Conservation (phyloP, 2,797 vertebrate genomes). For the Enteromius paludinosus region DNA sequence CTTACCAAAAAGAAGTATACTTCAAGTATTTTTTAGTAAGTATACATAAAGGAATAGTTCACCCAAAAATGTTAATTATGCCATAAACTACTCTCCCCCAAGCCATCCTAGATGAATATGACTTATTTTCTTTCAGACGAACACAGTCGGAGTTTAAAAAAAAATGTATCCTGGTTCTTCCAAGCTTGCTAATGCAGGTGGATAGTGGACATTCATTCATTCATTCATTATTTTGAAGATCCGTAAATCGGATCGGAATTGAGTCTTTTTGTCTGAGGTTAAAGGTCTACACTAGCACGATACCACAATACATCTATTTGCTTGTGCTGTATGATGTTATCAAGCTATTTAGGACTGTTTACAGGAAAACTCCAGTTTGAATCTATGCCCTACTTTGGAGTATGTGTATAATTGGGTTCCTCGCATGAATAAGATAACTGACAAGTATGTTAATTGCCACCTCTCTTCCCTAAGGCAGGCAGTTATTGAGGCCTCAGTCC, state of each 20-base stretch:
- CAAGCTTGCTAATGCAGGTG: no score
- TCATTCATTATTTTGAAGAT: no score
- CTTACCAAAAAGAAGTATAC: neutral
- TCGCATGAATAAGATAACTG: conserved; percentile 60
- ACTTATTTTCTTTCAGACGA: no score
- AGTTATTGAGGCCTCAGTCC: conserved; percentile 50
- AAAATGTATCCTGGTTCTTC: no score
- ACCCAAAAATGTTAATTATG: no score
- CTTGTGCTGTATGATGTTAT: conserved; percentile 20
- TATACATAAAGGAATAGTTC: no score
- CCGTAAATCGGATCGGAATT: no score
- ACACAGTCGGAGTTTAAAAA: no score
- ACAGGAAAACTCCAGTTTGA: conserved; percentile 52
- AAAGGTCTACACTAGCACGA: neutral
- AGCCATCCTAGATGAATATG: no score
- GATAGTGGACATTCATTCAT: no score
- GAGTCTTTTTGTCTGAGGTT: neutral
- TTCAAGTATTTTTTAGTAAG: no score
- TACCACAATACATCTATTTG: conserved; percentile 15
- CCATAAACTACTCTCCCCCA: no score
- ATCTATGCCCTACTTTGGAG: conserved; percentile 58
- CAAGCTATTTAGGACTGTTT: conserved; percentile 54
- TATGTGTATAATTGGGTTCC: conserved; percentile 60
- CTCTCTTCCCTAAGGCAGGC: conserved; percentile 50
- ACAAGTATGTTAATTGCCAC: conserved; percentile 63